Base-by-base conservation (phyloP, 2,113 vertebrate genomes). In the Lichenostomus cassidix region DNA sequence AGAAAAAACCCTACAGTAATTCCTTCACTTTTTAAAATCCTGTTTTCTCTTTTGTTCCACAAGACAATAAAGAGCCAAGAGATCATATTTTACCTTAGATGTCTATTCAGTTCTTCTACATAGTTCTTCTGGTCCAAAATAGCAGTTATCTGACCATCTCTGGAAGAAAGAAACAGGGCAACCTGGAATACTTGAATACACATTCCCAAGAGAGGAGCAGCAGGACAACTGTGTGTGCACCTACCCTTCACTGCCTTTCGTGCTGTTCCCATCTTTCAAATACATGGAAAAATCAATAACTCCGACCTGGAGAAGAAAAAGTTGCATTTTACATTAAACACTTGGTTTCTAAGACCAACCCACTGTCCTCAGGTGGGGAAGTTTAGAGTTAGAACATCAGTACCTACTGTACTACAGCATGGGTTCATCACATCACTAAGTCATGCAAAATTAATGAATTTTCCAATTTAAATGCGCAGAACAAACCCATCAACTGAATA, bases 261-360 rank as follows among this genome's bases (percentile, higher is more conserved):
- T 99, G 96, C 99, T 99, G 98, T 98, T 98, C 1, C 99, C 99
- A 12, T 99, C 99, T 97, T 99, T 99, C 59, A 99, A 98, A 96
- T 99, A 99, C 99, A 99, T 99, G 6, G 99, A 99, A 96, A 99
- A 99, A 97, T 99, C 99, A 46, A 99, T 99, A 85, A 99, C 99
- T 41, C 99, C 99, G 14, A 99, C 99, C 99, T 99, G 96, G 42
- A 94, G 75, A 59, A 96, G 39, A 84, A 84, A 68, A 91, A 77
- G n/a, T 64, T 65, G 25, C 42, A 53, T 83, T 96, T 80, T 78
- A 69, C 59, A 21, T 49, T 23, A 14, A 42, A 42, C 33, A 24
- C 46, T 69, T 70, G 31, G 22, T 21, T n/a, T 49, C 44, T 42
- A 76, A 77, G 44, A 62, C 13, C 64, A 69, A 78, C 20, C 25